Conservation (phyloP, 2,797 vertebrate genomes). For the Eurystomus glaucurus region DNA sequence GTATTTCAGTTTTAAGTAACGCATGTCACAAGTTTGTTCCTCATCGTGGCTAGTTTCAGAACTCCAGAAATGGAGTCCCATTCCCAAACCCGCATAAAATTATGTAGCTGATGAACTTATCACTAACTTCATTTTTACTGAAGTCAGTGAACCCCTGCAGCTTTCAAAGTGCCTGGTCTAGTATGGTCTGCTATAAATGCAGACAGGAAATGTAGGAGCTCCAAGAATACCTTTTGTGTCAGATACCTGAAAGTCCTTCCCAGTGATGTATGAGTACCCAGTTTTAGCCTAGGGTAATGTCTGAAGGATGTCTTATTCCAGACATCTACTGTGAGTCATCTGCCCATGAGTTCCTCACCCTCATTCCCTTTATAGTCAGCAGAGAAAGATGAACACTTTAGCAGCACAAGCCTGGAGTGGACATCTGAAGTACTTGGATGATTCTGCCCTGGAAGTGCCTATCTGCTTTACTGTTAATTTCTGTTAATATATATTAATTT, state of each 20-base stretch:
- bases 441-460: not conserved
- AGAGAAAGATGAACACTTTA: not conserved
- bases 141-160: not conserved
- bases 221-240: slow-evolving; percentile 20
- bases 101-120: not conserved
- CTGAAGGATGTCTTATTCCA: slow-evolving; percentile 59
- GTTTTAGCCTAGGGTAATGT: slow-evolving; percentile 24
- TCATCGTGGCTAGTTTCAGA: not conserved
- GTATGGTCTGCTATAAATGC: not conserved
- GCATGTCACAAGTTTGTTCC: accelerated
- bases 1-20: not conserved
- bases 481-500: not conserved
- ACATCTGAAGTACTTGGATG: not conserved
- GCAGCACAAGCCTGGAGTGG: not conserved
- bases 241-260: slow-evolving; percentile 17
- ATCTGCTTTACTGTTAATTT: not conserved
- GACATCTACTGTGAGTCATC: slow-evolving; percentile 47
- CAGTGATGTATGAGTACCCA: not conserved
- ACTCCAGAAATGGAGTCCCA: not conserved
- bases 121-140: not conserved
- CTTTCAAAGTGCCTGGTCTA: not conserved
- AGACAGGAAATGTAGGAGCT: not conserved
- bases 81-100: not conserved
- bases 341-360: not conserved
- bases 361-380: not conserved